These are phyloP conservation scores for Wasmannia auropunctata DNA, from an alignment of 1,140 invertebrate species.

Conservation along the genomic window DNA sequence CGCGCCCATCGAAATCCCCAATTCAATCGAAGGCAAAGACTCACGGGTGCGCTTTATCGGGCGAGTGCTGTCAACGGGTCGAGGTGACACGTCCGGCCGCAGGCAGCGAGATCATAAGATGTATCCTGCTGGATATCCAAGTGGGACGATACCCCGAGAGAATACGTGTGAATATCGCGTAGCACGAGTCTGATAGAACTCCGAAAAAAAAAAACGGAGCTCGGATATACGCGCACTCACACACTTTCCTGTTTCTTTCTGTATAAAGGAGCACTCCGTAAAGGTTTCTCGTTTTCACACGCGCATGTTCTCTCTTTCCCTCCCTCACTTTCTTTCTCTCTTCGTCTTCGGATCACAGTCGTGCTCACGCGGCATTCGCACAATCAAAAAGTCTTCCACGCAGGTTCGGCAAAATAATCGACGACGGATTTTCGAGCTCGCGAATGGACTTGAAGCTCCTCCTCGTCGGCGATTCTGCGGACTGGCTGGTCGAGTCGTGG, in stretches of 20 bases:
- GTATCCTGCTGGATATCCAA: constrained; percentile 56
- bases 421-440: constrained; percentile 25
- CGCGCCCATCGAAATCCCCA: constrained; percentile 36
- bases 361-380: constrained; percentile 15
- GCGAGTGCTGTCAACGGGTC: constrained; percentile 47
- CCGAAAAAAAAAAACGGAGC: neutral
- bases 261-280: constrained; percentile 15
- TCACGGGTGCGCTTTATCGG: constrained; percentile 57
- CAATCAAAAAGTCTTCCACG: constrained; percentile 16
- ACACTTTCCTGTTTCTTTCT: constrained; percentile 39
- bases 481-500: constrained; percentile 63
- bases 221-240: constrained; percentile 27
- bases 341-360: constrained; percentile 21
- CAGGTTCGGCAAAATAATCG: constrained; percentile 3
- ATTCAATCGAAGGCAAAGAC: constrained; percentile 57
- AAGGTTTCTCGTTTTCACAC: constrained; percentile 25
- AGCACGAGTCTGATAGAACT: neutral
- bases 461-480: constrained; percentile 58
- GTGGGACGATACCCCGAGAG: constrained; percentile 29
- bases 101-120: neutral
- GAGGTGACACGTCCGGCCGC: constrained; percentile 22
- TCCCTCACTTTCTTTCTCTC: neutral
- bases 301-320: neutral
- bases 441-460: constrained; percentile 25
- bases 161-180: neutral